Evolutionary conservation across 2,888 invertebrate genomes (phyloP), one percentile per base, ranked within the genome.

Genomic region (Tethea ocularis): DNA sequence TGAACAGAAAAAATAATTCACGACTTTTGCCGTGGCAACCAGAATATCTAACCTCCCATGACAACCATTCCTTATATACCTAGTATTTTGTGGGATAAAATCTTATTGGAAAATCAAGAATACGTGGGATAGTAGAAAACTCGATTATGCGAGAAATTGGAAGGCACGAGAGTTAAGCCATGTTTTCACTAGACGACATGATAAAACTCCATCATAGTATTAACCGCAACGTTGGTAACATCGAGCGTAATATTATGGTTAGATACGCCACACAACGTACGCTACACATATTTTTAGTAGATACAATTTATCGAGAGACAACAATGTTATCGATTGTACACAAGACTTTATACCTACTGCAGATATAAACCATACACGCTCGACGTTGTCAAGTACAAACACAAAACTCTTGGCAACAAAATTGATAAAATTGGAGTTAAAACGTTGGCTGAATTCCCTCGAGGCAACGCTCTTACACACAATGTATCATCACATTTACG

Each of bases 61-160:
- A n/a, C n/a, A 41, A 17, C 36, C 36, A 15, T 4, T 38, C 7
- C 3, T n/a, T 17, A 1, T 17, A 41, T 41, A n/a, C 2, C 29
- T 15, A 38, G 10, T 46, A 46, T 46, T 46, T 20, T 46, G 46
- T 46, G 20, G 46, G 51, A 13, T 41, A 53, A 57, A 57, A 57
- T 22, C 57, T 60, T 57, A 51, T 38, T 51, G 38, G 24, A 17
- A 33, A 51, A 38, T 58, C 22, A 52, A 15, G 26, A 29, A 61
- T 7, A 36, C 51, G 33, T 55, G 61, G 57, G 64, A 62, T 61
- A 60, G 68, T 71, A 71, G 67, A 68, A 71, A 70, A 70, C 46
- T 62, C 74, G 69, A 63, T 66, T 77, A 78, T 68, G 75, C 77
- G 75, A 71, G 58, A 82, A 82, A 83, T 83, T 82, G 80, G 74